phyloP scores from a whole-genome alignment of 1,140 invertebrate genomes.

The Chionoecetes opilio region DNA sequence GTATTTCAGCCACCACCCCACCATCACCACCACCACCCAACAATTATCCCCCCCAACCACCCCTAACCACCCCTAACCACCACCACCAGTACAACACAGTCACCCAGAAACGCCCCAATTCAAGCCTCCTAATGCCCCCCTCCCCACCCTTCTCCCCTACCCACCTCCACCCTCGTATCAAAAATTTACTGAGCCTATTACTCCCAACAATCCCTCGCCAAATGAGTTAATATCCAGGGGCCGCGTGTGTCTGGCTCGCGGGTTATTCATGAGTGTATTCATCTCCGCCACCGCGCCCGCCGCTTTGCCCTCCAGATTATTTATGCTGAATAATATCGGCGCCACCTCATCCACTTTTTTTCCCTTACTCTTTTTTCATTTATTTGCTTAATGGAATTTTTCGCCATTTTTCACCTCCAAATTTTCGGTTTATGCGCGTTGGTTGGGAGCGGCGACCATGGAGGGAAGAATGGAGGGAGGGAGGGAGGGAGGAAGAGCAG shows the following conservation, averaged over 20 bases:
- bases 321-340: slow-evolving; percentile 30
- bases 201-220: neutral
- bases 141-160: no score
- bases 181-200: slow-evolving; percentile 30
- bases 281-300: neutral
- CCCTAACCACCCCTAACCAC: neutral
- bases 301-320: neutral
- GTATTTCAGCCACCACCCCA: neutral
- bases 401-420: neutral
- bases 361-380: neutral
- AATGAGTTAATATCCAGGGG: slow-evolving; percentile 20
- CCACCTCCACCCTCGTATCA: neutral
- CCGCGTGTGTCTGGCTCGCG: slow-evolving; percentile 9
- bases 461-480: no score
- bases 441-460: no score
- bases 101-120: neutral
- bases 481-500: no score
- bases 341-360: neutral
- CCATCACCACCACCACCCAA: neutral
- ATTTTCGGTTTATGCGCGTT: neutral
- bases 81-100: neutral
- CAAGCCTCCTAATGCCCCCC: no score
- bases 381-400: slow-evolving; percentile 21
- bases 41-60: neutral
- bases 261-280: slow-evolving; percentile 29